Evolutionary conservation across 2,888 invertebrate genomes (phyloP).

Genomic region (Linnaemya vulpina): DNA sequence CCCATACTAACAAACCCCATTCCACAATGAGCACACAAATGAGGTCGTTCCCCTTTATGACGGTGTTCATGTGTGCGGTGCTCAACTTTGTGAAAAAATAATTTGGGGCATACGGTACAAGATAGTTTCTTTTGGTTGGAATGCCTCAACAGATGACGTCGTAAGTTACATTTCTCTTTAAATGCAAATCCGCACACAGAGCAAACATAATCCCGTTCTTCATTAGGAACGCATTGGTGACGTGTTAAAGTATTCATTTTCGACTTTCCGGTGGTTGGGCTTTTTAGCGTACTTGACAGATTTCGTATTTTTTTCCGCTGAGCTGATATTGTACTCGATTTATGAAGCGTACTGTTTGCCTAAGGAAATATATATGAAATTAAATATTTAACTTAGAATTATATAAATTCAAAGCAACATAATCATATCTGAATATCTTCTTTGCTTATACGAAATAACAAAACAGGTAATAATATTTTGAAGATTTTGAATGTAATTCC

Average conservation of each 20-base stretch:
- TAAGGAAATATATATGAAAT: neutral
- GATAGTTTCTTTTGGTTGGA: slow-evolving; percentile 77
- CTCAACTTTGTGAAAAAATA: slow-evolving; percentile 66
- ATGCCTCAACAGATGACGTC: slow-evolving; percentile 77
- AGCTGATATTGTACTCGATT: neutral
- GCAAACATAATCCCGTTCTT: slow-evolving; percentile 75
- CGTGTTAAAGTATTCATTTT: slow-evolving; percentile 15
- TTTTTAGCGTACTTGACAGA: slow-evolving; percentile 11
- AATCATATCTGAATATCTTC: too few relatives aligned
- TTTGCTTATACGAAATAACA: too few relatives aligned
- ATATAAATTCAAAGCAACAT: neutral
- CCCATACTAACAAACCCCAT: slow-evolving; percentile 53
- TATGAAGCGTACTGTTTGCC: neutral
- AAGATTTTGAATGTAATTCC: too few relatives aligned
- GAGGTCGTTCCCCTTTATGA: slow-evolving; percentile 70
- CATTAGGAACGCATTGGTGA: slow-evolving; percentile 72
- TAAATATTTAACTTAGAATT: neutral
- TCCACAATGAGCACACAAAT: slow-evolving; percentile 74
- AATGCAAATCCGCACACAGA: slow-evolving; percentile 67
- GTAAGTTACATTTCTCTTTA: slow-evolving; percentile 76
- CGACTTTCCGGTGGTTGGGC: neutral
- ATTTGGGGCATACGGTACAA: slow-evolving; percentile 67
- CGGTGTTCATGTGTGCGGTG: slow-evolving; percentile 69
- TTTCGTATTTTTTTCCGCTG: slow-evolving; percentile 14
- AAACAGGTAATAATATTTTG: too few relatives aligned